Conservation (phyloP, 2,113 vertebrate genomes). For the Sebastes schlegelii region DNA sequence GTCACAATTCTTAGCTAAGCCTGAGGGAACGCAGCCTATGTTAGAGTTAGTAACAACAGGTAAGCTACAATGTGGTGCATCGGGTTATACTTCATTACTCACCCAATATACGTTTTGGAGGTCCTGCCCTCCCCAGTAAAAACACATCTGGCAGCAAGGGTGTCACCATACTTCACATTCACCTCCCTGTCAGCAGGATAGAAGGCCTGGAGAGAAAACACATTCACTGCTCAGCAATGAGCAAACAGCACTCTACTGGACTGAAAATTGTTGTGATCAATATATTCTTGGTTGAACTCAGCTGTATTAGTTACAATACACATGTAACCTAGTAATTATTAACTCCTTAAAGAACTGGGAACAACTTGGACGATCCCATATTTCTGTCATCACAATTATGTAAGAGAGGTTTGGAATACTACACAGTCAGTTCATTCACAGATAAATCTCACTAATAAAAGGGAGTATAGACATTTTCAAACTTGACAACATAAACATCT, state of each 20-base stretch:
- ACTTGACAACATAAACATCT: no score
- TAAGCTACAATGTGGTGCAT: neutral
- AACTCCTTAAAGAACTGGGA: neutral
- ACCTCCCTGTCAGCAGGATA: conserved; percentile 88
- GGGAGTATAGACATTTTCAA: no score
- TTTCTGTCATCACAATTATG: neutral
- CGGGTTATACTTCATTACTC: conserved; percentile 55
- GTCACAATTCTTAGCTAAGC: no score
- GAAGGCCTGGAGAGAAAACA: conserved; percentile 88
- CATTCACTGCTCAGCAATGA: neutral
- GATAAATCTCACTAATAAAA: no score
- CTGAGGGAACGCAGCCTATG: no score
- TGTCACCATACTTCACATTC: conserved; percentile 89
- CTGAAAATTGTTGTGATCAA: neutral
- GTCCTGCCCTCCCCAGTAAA: conserved; percentile 94
- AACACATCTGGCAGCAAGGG: conserved; percentile 92
- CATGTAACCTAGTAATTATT: neutral
- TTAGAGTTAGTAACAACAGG: neutral
- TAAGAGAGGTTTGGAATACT: no score
- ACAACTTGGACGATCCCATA: neutral
- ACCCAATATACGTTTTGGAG: conserved; percentile 93
- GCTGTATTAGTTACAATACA: neutral
- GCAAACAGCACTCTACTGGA: neutral
- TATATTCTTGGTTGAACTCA: neutral
- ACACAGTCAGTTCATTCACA: no score